Percentiles rank a stretch among this genome's conserved stretches.
These are phyloP conservation scores for Myocastor coypus DNA, from an alignment of 2,113 vertebrate genomes.

Conservation along the genomic window DNA sequence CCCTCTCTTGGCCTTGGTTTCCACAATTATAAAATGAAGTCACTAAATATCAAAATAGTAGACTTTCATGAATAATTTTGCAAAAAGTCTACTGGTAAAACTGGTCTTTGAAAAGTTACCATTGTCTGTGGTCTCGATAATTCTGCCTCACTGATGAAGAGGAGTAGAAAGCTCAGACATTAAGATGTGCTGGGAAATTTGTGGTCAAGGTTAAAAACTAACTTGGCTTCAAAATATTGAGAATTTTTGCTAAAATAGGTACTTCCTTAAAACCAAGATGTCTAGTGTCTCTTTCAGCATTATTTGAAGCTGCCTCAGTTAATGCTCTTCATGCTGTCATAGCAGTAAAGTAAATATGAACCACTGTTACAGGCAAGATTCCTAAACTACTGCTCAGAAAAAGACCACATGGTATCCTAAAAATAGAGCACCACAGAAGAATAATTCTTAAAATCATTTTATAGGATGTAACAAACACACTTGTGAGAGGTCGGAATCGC, in stretches of 20 bases:
- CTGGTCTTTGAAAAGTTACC: not conserved
- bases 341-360: not conserved
- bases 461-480: not conserved
- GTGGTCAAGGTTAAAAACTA: not conserved
- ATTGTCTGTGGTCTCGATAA: not conserved
- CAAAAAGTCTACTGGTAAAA: not conserved
- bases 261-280: not conserved
- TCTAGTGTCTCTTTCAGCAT: not conserved
- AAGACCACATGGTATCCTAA: not conserved
- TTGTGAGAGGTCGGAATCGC: not conserved
- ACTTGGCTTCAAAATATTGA: conserved; percentile 12
- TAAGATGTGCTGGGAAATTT: not conserved
- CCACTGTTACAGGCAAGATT: not conserved
- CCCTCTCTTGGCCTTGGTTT: not conserved
- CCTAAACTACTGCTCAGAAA: not conserved
- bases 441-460: not conserved
- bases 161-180: not conserved
- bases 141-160: not conserved
- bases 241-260: not conserved
- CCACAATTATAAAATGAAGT: not conserved
- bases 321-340: not conserved
- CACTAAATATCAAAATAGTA: not conserved
- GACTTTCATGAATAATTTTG: not conserved
- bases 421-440: not conserved
- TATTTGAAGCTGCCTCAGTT: not conserved